Percentiles rank a stretch among this genome's conserved stretches.
Conservation (phyloP, 2,113 vertebrate genomes). For the Sphyrna mokarran region DNA sequence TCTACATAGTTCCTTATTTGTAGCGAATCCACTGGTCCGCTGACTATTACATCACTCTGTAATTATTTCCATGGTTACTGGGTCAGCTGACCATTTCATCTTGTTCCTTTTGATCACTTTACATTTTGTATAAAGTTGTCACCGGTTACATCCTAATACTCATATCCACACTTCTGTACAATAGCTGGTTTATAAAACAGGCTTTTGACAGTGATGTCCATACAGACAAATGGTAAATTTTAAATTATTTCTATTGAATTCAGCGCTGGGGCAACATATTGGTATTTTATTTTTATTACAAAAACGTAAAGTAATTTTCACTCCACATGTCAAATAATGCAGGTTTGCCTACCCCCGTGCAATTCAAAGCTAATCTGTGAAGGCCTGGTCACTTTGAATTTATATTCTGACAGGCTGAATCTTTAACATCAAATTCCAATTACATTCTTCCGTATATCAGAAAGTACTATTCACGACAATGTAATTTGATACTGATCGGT, state of each 20-base stretch:
- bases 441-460: neutral
- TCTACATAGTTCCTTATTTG: too few relatives aligned
- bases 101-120: too few relatives aligned
- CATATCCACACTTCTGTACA: neutral
- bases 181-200: neutral
- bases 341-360: neutral
- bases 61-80: too few relatives aligned
- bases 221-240: neutral
- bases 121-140: too few relatives aligned
- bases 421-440: neutral
- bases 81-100: too few relatives aligned
- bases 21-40: too few relatives aligned
- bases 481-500: neutral
- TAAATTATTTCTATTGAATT: neutral
- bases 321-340: neutral
- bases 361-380: slow-evolving; percentile 8
- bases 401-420: neutral
- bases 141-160: too few relatives aligned
- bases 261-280: neutral
- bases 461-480: neutral
- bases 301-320: neutral
- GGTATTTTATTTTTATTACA: neutral
- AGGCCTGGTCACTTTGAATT: slow-evolving; percentile 19
- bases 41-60: too few relatives aligned
- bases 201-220: neutral